Percentiles rank a stretch among this genome's conserved stretches.
phyloP scores from a whole-genome alignment of 1,140 invertebrate species.

The Teleogryllus occipitalis region DNA sequence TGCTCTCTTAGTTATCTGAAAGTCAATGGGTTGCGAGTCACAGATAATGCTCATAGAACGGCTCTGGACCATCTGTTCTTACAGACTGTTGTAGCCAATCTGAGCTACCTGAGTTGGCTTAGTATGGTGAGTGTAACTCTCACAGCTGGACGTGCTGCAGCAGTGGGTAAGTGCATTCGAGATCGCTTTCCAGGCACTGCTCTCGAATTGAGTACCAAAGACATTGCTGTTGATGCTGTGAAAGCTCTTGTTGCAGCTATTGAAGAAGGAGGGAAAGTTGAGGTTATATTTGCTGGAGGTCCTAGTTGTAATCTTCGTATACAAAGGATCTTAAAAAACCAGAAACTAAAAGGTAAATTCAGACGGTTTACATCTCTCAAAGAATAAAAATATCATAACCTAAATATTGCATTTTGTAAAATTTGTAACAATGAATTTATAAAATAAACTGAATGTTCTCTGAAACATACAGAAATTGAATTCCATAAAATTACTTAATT shows the following conservation, averaged over 20 bases:
- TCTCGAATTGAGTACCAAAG: conserved; percentile 38
- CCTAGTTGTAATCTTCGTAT: conserved; percentile 31
- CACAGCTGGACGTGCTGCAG: conserved; percentile 34
- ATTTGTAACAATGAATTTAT: background rate
- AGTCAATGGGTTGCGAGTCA: conserved; percentile 35
- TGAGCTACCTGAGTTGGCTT: conserved; percentile 38
- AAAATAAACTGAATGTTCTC: too few relatives aligned
- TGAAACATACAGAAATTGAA: too few relatives aligned
- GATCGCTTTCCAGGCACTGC: conserved; percentile 36
- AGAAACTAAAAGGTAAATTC: conserved; percentile 29
- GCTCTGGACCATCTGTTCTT: conserved; percentile 38
- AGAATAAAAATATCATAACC: conserved; percentile 17
- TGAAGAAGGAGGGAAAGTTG: conserved; percentile 37
- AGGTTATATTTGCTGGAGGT: conserved; percentile 38
- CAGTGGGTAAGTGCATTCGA: conserved; percentile 38
- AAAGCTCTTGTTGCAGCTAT: conserved; percentile 37
- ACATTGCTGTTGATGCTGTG: conserved; percentile 35
- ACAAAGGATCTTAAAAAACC: conserved; percentile 28
- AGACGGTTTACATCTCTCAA: conserved; percentile 29
- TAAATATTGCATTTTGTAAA: background rate
- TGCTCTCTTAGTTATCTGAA: conserved; percentile 37
- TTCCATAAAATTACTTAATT: too few relatives aligned
- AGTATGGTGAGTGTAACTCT: conserved; percentile 38
- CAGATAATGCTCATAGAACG: conserved; percentile 33
- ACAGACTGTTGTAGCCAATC: conserved; percentile 35